Percentiles rank a stretch among this genome's conserved stretches.
These are phyloP conservation scores for Danio aesculapii DNA, from an alignment of 2,797 vertebrate genomes.

Conservation along the genomic window DNA sequence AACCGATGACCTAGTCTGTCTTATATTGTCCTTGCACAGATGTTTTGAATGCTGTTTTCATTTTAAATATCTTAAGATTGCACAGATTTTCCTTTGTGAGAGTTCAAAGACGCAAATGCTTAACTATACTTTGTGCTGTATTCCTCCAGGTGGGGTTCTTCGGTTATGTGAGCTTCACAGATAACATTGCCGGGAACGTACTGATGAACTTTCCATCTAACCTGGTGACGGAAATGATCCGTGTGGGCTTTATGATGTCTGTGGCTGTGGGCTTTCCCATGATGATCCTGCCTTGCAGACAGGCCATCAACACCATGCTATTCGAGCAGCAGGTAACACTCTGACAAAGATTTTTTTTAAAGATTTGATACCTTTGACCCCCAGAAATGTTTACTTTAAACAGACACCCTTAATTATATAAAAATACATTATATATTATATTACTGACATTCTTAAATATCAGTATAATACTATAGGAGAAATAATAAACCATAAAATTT, in stretches of 20 bases:
- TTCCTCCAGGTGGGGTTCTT: constrained; percentile 92
- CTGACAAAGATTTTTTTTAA: background rate
- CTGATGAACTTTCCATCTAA: constrained; percentile 98
- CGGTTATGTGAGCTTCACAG: constrained; percentile 95
- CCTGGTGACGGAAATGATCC: constrained; percentile 94
- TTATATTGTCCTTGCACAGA: no score
- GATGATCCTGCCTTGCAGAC: constrained; percentile 98
- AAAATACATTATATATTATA: no score
- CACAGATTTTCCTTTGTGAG: background rate
- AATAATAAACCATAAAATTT: no score
- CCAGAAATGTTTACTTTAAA: background rate
- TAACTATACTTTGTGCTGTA: background rate
- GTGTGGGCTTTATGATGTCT: constrained; percentile 97
- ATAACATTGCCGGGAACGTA: constrained; percentile 93
- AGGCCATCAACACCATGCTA: constrained; percentile 96
- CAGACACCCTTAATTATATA: no score
- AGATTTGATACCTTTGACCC: background rate
- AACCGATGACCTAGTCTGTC: no score
- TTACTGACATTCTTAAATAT: no score
- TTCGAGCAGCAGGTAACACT: constrained; percentile 94
- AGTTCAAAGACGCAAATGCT: background rate
- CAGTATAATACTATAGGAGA: no score
- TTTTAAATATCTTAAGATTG: background rate
- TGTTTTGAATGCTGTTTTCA: constrained; percentile 1
- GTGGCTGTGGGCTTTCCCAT: constrained; percentile 97